These are phyloP conservation scores for Musca domestica DNA, from an alignment of 1,140 invertebrate species.

Conservation along the genomic window DNA sequence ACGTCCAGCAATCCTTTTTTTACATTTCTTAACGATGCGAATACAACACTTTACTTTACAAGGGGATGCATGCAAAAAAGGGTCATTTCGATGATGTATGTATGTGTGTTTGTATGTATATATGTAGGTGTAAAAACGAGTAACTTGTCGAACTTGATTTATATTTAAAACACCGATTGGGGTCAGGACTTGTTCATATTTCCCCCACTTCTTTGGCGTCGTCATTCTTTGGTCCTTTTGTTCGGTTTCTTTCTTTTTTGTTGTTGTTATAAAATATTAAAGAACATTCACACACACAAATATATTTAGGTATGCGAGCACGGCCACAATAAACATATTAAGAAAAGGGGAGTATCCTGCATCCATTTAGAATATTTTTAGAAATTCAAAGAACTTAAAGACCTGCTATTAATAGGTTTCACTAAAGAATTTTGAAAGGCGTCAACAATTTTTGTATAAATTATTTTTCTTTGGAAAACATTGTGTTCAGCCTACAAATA, in stretches of 20 bases:
- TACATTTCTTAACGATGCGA: background rate
- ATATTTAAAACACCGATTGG: constrained; percentile 14
- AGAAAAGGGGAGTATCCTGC: background rate
- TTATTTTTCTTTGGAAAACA: too few relatives aligned
- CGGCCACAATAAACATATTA: too few relatives aligned
- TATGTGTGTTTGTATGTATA: too few relatives aligned
- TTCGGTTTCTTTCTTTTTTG: too few relatives aligned
- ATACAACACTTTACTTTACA: background rate
- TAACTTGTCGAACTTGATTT: constrained; percentile 19
- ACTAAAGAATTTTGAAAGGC: constrained; percentile 5
- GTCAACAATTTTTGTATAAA: background rate
- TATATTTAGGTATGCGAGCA: too few relatives aligned
- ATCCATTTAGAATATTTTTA: background rate
- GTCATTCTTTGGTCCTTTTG: too few relatives aligned
- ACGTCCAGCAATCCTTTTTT: background rate
- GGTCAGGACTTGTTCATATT: constrained; percentile 11
- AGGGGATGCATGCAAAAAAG: background rate
- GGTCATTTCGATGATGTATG: background rate
- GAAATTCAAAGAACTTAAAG: background rate
- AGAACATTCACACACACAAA: too few relatives aligned
- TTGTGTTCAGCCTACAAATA: background rate
- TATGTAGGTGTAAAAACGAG: background rate
- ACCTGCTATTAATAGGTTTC: background rate
- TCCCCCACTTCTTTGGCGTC: too few relatives aligned
- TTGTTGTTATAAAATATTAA: too few relatives aligned